phyloP scores from a whole-genome alignment of 2,888 invertebrate genomes.

The Marronus borbonicus region DNA sequence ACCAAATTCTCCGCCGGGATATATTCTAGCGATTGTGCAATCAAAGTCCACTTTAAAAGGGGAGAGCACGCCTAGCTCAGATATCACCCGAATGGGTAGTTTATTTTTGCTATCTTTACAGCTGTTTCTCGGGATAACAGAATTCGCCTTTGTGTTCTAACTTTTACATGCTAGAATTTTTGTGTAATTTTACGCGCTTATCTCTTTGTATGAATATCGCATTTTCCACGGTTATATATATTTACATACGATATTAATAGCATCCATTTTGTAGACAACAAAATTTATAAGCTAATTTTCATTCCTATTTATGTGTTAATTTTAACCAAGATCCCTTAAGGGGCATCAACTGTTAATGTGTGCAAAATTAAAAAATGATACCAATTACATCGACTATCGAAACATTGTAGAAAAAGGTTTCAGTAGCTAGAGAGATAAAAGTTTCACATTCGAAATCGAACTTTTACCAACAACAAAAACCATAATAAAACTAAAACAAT shows the following conservation, averaged over 20 bases:
- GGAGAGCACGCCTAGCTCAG: conserved; percentile 27
- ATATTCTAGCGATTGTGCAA: conserved; percentile 38
- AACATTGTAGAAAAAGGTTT: no score
- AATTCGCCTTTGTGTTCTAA: conserved; percentile 15
- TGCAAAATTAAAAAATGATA: no score
- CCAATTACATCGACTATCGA: no score
- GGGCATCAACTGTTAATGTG: no score
- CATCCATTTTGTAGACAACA: neutral
- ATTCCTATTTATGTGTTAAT: no score
- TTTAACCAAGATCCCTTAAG: no score
- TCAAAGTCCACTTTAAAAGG: conserved; percentile 32
- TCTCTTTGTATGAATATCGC: neutral
- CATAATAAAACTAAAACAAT: no score
- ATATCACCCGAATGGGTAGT: conserved; percentile 46
- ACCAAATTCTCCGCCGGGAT: conserved; percentile 37
- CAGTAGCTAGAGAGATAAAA: no score
- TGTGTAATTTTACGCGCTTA: conserved; percentile 6
- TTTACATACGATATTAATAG: neutral
- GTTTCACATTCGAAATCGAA: no score
- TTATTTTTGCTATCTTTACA: conserved; percentile 42
- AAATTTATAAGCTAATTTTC: no score
- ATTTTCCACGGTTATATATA: neutral
- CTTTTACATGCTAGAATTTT: conserved; percentile 12
- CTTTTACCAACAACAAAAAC: no score
- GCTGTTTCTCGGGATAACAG: conserved; percentile 1